Percentiles rank a stretch among this genome's conserved stretches.
phyloP scores from a whole-genome alignment of 2,888 invertebrate species.

The Oeneis ivallda region DNA sequence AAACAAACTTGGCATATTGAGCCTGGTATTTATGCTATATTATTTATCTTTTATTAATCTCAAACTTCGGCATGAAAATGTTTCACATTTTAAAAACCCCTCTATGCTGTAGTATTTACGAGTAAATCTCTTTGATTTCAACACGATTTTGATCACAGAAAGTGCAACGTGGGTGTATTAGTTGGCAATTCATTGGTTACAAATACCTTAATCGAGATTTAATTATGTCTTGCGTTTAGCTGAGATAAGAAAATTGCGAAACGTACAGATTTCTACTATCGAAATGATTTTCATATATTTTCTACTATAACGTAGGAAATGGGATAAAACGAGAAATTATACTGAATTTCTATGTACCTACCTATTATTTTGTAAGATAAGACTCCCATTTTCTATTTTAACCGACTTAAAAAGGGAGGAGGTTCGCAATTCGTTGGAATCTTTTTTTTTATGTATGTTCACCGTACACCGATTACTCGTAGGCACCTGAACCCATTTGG shows the following conservation, averaged over 20 bases:
- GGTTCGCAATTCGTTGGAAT: no score
- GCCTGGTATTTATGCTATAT: no score
- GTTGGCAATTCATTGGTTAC: slow-evolving; percentile 22
- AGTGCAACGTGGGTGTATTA: slow-evolving; percentile 43
- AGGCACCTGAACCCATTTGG: no score
- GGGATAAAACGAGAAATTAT: not conserved
- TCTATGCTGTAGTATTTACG: not conserved
- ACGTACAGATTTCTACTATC: no score
- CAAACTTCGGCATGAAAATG: not conserved
- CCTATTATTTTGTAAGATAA: no score
- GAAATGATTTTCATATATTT: no score
- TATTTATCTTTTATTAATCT: no score
- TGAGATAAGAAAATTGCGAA: slow-evolving; percentile 19
- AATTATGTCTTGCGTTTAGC: slow-evolving; percentile 15
- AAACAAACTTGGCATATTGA: no score
- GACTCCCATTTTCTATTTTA: not conserved
- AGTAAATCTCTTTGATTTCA: slow-evolving; percentile 14
- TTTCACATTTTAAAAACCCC: not conserved
- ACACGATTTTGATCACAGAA: slow-evolving; percentile 44
- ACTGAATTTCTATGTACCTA: no score
- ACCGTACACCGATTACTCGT: no score
- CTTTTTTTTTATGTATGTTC: no score
- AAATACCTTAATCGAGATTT: slow-evolving; percentile 12
- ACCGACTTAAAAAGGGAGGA: no score
- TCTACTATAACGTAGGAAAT: not conserved